Percentiles rank a stretch among this genome's conserved stretches.
Conservation (phyloP, 2,113 vertebrate species). For the Carettochelys insculpta region DNA sequence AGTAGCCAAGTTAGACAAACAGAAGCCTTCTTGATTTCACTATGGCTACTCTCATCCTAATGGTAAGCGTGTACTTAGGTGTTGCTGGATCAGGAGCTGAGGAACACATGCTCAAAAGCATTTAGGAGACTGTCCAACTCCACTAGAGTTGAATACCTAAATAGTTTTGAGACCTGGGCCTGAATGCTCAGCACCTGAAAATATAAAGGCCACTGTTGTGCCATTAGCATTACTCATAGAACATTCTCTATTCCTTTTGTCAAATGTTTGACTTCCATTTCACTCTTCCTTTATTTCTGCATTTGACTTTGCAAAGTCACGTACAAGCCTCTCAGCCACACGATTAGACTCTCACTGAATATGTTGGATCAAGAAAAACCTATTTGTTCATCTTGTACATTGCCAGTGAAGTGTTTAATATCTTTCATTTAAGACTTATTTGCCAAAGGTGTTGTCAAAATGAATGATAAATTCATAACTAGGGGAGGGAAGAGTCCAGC, state of each 20-base stretch:
- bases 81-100: not conserved
- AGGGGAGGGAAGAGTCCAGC: not conserved
- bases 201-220: not conserved
- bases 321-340: not conserved
- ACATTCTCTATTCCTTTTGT: not conserved
- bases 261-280: not conserved
- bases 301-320: slow-evolving; percentile 26
- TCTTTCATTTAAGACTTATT: slow-evolving; percentile 1
- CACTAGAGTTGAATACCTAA: not conserved
- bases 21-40: not conserved
- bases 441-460: slow-evolving; percentile 19
- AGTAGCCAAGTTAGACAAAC: not conserved
- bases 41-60: not conserved
- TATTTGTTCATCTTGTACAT: not conserved
- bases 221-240: not conserved
- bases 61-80: not conserved
- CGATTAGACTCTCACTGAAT: not conserved
- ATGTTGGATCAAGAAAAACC: not conserved
- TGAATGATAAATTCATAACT: not conserved
- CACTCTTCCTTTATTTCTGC: not conserved
- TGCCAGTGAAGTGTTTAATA: not conserved
- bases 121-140: not conserved
- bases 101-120: not conserved
- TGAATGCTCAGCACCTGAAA: not conserved
- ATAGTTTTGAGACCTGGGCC: not conserved